Base-by-base conservation (phyloP, 1,140 invertebrate genomes). In the Drosophila willistoni region DNA sequence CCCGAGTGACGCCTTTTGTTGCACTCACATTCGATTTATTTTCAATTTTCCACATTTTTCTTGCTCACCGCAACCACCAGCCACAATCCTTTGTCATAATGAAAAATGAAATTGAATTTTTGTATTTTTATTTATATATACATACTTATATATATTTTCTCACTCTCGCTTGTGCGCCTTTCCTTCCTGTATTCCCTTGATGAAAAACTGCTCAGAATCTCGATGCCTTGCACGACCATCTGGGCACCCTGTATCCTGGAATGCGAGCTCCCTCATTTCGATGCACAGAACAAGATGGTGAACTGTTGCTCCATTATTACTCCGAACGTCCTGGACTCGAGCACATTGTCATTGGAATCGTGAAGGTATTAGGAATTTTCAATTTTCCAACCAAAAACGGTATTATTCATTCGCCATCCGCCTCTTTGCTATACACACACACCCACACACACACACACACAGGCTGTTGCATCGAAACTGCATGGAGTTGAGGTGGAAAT, bases 181-280 rank as follows among this genome's bases (percentile, higher is more conserved):
- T 44, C 4, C 29, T 4, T 0, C 6, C 19, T 19, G 9, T 51
- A 51, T 12, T 51, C 44, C 9, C 44, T 17, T 9, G 17, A 22
- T 19, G 19, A 22, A 51, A 7, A 42, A 44, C 57, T 42, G 90
- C 92, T 5, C 82, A 98, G 96, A 98, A 98, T 93, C 93, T 98
- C 78, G 97, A 98, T 91, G 97, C 97, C 25, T 93, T 98, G n/a
- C 97, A 98, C 91, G 97, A 98, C 91, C 97, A 98, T 92, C 93
- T 98, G 89, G 97, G 97, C 47, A 98, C 97, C 13, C 93, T 98
- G 59, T 98, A 98, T 92, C 97, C 97, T 0, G 97, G 97, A 22
- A 98, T 98, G 97, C 94, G 96, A 84, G 97, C 97, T 0, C 97
- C 97, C 0, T 98, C 97, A 1, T 98, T 98, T 93, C 94, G 97